phyloP scores from a whole-genome alignment of 2,113 vertebrate species.

The Actenoides lindsayi region DNA sequence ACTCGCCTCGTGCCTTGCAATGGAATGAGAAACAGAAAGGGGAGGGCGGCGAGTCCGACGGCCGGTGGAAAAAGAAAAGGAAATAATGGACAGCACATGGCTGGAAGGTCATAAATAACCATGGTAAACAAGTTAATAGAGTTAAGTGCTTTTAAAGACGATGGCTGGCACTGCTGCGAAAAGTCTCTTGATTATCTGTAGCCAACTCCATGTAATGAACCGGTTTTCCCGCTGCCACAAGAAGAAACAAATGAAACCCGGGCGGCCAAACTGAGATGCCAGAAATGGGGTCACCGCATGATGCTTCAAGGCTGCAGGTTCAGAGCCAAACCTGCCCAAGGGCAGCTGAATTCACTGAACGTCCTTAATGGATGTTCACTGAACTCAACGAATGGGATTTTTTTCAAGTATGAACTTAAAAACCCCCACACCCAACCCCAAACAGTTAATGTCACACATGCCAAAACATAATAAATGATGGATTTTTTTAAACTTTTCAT shows the following conservation, averaged over 20 bases:
- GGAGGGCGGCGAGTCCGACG: background rate
- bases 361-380: background rate
- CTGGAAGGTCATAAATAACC: slow-evolving; percentile 32
- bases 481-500: background rate
- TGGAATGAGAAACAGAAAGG: background rate
- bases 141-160: slow-evolving; percentile 23
- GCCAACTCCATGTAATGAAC: background rate
- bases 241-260: background rate
- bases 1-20: background rate
- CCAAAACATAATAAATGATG: background rate
- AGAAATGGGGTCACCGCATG: background rate
- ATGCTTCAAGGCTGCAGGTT: background rate
- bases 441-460: background rate
- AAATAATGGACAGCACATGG: background rate
- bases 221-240: background rate
- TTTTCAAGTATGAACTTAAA: background rate
- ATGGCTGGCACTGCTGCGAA: slow-evolving; percentile 25
- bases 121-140: background rate
- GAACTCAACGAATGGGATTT: background rate
- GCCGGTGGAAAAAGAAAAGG: background rate
- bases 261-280: background rate
- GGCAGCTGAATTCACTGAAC: background rate
- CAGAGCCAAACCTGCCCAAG: background rate
- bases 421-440: background rate
- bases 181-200: background rate